Evolutionary conservation across 2,888 invertebrate species (phyloP).

Genomic region (Calameuta pallipes): DNA sequence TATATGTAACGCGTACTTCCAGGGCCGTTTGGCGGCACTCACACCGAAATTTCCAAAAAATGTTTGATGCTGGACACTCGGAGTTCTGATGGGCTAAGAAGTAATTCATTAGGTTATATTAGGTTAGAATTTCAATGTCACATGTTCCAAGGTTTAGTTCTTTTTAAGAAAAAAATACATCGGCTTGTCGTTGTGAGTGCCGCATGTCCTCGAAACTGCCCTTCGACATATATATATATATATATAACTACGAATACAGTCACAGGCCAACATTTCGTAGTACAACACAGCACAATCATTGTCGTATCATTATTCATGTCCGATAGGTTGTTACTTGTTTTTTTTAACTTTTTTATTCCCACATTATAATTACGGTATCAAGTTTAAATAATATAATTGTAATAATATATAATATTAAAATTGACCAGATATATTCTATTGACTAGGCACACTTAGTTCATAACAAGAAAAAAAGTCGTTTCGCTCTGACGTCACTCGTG

Average conservation of each 20-base stretch:
- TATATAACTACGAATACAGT: slow-evolving; percentile 31
- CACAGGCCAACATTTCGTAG: slow-evolving; percentile 66
- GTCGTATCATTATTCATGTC: slow-evolving; percentile 59
- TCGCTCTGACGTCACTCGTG: slow-evolving; percentile 31
- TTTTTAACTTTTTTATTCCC: slow-evolving; percentile 27
- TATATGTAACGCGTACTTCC: too few relatives aligned
- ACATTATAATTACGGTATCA: slow-evolving; percentile 53
- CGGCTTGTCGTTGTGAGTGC: too few relatives aligned
- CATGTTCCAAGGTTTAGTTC: too few relatives aligned
- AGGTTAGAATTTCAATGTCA: too few relatives aligned
- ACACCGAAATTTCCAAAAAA: too few relatives aligned
- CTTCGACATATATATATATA: slow-evolving; percentile 27
- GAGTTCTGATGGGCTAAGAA: too few relatives aligned
- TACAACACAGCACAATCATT: slow-evolving; percentile 67
- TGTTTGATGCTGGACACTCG: too few relatives aligned
- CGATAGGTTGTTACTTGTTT: slow-evolving; percentile 38
- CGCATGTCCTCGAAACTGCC: too few relatives aligned
- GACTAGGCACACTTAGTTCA: slow-evolving; percentile 76
- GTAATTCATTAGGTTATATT: too few relatives aligned
- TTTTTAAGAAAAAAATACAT: too few relatives aligned
- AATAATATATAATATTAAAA: slow-evolving; percentile 67
- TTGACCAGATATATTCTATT: slow-evolving; percentile 74
- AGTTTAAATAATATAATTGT: slow-evolving; percentile 59
- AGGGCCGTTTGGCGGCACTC: too few relatives aligned
- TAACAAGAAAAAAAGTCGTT: slow-evolving; percentile 70